These are phyloP conservation scores for Chanos chanos DNA, from an alignment of 2,797 vertebrate genomes.

Conservation along the genomic window DNA sequence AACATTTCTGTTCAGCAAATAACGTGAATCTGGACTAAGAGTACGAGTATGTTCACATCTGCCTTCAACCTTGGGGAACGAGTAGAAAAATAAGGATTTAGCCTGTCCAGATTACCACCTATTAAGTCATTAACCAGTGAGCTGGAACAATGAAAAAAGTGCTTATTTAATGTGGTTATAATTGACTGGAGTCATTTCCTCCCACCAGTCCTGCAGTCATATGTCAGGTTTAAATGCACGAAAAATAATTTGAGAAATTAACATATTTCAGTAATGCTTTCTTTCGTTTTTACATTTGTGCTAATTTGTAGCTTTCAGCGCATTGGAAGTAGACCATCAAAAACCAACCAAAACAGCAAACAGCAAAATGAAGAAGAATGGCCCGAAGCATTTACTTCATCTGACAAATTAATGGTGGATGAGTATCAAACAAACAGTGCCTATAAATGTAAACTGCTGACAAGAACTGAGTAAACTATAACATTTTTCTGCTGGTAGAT, in stretches of 20 bases:
- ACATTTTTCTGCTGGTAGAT: slow-evolving; percentile 47
- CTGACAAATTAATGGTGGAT: slow-evolving; percentile 66
- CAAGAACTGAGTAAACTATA: slow-evolving; percentile 57
- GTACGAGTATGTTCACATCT: slow-evolving; percentile 35
- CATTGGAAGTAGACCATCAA: slow-evolving; percentile 93
- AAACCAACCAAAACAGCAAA: slow-evolving; percentile 71
- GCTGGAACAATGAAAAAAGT: slow-evolving; percentile 49
- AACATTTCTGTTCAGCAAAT: neutral
- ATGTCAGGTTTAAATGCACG: slow-evolving; percentile 51
- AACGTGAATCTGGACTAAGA: neutral
- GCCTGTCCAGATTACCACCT: slow-evolving; percentile 49
- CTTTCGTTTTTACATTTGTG: slow-evolving; percentile 57
- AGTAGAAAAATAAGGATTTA: slow-evolving; percentile 40
- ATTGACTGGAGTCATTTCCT: slow-evolving; percentile 53
- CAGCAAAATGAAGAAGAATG: slow-evolving; percentile 67
- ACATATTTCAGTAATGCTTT: slow-evolving; percentile 69
- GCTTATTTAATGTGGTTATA: slow-evolving; percentile 45
- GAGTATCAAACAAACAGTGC: slow-evolving; percentile 67
- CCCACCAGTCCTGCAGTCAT: slow-evolving; percentile 53
- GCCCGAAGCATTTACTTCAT: slow-evolving; percentile 59
- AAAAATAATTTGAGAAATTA: slow-evolving; percentile 70
- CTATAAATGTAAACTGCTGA: slow-evolving; percentile 64
- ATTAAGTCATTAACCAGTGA: slow-evolving; percentile 54
- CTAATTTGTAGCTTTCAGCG: slow-evolving; percentile 73
- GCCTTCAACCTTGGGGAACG: slow-evolving; percentile 36